A percentile compares a stretch with the other conserved stretches of the same genome.
Evolutionary conservation across 2,888 invertebrate species (phyloP).

Genomic region (Cataglyphis albicans): DNA sequence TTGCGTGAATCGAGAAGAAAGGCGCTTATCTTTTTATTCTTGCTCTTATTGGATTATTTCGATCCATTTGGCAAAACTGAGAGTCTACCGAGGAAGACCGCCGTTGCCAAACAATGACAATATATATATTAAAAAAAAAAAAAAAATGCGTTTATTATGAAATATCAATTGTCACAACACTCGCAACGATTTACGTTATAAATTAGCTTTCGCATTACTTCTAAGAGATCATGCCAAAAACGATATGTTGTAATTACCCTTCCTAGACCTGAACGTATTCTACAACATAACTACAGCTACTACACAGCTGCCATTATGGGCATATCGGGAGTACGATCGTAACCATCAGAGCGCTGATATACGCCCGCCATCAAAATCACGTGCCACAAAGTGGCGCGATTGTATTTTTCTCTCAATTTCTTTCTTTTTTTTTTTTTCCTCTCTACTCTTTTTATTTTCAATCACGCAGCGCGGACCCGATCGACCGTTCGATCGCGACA

Average conservation of each 20-base stretch:
- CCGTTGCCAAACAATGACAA: not conserved
- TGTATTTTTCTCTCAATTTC: conserved; percentile 29
- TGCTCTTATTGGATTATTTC: not conserved
- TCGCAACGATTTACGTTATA: not conserved
- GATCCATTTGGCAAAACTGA: not conserved
- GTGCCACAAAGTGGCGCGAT: conserved; percentile 33
- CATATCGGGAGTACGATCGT: conserved; percentile 22
- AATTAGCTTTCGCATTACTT: conserved; percentile 9
- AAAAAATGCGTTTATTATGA: conserved; percentile 4
- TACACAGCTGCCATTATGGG: conserved; percentile 14
- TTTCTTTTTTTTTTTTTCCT: not conserved
- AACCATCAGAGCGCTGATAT: conserved; percentile 38
- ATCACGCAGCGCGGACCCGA: conserved; percentile 28
- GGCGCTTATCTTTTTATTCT: not conserved
- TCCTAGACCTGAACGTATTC: conserved; percentile 1
- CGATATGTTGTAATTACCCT: conserved; percentile 31
- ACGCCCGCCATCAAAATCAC: conserved; percentile 44
- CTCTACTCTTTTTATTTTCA: conserved; percentile 33
- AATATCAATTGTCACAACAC: not conserved
- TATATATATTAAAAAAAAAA: too few species aligned
- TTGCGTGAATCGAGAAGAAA: not conserved
- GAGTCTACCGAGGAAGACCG: not conserved
- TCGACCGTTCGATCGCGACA: conserved; percentile 48
- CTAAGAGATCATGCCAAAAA: conserved; percentile 18
- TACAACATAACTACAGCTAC: not conserved